Evolutionary conservation across 2,888 invertebrate genomes (phyloP).

Genomic region (Zaprionus lineosus): DNA sequence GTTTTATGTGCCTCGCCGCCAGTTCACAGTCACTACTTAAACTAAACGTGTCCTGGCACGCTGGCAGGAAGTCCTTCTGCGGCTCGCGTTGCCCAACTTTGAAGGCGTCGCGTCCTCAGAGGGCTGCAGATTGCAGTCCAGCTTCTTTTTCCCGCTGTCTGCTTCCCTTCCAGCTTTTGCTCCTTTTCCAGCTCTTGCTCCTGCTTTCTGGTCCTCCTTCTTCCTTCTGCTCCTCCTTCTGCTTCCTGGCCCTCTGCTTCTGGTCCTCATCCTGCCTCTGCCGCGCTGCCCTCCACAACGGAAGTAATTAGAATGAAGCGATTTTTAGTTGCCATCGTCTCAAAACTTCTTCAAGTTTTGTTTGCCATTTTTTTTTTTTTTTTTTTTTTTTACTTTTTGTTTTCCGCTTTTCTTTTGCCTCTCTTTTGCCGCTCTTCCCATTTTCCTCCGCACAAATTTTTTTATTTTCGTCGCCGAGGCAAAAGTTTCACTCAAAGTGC

Average conservation of each 20-base stretch:
- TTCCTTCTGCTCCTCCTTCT: no score
- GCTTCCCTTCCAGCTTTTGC: no score
- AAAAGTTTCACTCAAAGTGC: constrained; percentile 28
- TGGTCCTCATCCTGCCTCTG: no score
- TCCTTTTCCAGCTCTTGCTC: no score
- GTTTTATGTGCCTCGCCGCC: constrained; percentile 79
- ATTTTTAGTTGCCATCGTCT: constrained; percentile 63
- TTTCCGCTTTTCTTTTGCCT: no score
- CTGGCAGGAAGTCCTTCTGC: constrained; percentile 65
- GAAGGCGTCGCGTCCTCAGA: background rate
- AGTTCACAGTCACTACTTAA: constrained; percentile 47
- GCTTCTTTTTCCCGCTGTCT: no score
- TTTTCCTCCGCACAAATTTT: no score
- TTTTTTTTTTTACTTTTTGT: constrained; percentile 25
- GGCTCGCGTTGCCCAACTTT: background rate
- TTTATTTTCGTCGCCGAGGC: constrained; percentile 10
- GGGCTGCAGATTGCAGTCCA: background rate
- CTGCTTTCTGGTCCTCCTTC: no score
- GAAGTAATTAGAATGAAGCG: constrained; percentile 81
- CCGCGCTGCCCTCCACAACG: constrained; percentile 52
- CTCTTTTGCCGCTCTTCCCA: no score
- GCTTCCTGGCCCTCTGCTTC: no score
- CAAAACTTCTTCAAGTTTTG: constrained; percentile 48
- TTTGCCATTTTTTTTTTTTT: constrained; percentile 10
- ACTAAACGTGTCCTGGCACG: constrained; percentile 59